Evolutionary conservation across 2,113 vertebrate genomes (phyloP), one percentile per base, ranked within the genome.

Genomic region (Blennius ocellaris): DNA sequence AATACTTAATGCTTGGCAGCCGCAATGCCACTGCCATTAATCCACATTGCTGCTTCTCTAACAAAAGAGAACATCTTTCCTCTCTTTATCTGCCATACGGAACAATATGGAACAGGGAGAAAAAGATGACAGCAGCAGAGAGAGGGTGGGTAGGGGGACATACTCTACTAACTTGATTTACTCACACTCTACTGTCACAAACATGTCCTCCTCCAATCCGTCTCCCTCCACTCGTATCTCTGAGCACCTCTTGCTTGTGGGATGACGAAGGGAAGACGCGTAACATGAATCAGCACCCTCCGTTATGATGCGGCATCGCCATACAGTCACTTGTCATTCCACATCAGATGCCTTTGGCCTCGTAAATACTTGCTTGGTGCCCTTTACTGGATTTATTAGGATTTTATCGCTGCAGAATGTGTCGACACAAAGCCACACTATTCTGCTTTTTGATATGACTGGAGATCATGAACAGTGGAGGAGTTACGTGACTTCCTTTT

Each of bases 111-210:
- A 73, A 63, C 16, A 52, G 51, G 0, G 0, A 16, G 52, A 70
- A 37, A 53, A 76, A 75, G 69, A 75, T 73, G 82, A 77, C 61
- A 81, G 80, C 67, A 40, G 44, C 52, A 16, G 39, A 49, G 47
- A 15, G 61, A 51, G 65, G 5, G 30, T 30, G 21, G 21, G 21
- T 30, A 30, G 16, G 54, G 30, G 14, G 44, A 57, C 53, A 61
- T 21, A 70, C 68, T 50, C n/a, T 6, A 1, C 66, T 75, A 78
- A 82, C 84, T 85, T 14, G 21, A 88, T 87, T 83, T 82, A 66
- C 80, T 65, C 58, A 5, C 45, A 58, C 69, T 78, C 67, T 57
- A 51, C 74, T 48, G 82, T 81, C 80, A 59, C 56, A 7, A 37
- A 45, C 77, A 62, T 73, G 60, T 84, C 70, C 60, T 76, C 76